A percentile compares a stretch with the other conserved stretches of the same genome.
Conservation (phyloP, 1,140 invertebrate genomes). For the Ridgeia piscesae region DNA sequence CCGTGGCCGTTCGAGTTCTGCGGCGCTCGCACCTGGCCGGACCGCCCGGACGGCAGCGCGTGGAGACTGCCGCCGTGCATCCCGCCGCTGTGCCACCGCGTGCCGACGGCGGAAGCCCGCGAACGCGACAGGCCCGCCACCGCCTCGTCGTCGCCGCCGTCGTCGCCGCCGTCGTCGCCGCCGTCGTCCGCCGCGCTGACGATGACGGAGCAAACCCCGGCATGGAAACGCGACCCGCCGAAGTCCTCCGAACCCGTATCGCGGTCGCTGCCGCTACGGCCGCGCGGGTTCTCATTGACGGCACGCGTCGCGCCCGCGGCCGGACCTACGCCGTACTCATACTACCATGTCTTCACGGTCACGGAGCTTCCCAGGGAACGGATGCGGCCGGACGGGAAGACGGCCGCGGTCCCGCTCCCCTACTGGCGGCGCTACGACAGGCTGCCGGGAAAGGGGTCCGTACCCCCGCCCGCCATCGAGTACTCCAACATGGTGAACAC, state of each 20-base stretch:
- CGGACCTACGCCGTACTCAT: not conserved
- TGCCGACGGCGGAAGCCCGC: not conserved
- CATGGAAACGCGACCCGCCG: not conserved
- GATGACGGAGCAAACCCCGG: not conserved
- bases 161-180: not conserved
- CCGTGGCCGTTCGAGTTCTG: not conserved
- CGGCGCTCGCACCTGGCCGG: not conserved
- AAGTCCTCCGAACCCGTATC: not conserved
- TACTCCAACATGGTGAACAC: not conserved
- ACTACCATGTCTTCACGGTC: not conserved
- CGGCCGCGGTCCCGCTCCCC: too few relatives aligned
- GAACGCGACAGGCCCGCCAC: too few relatives aligned
- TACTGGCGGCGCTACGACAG: too few relatives aligned
- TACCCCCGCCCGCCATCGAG: not conserved
- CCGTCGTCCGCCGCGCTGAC: not conserved
- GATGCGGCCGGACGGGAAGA: not conserved
- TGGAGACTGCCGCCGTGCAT: not conserved
- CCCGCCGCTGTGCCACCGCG: not conserved
- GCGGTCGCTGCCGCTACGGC: not conserved
- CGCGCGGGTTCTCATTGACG: not conserved
- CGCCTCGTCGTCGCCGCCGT: too few relatives aligned
- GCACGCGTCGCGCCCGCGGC: too few relatives aligned
- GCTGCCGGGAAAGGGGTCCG: not conserved
- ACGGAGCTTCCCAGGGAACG: not conserved
- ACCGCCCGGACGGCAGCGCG: not conserved